These are phyloP conservation scores for Polyploca ridens DNA, from an alignment of 2,888 invertebrate species.

Conservation along the genomic window DNA sequence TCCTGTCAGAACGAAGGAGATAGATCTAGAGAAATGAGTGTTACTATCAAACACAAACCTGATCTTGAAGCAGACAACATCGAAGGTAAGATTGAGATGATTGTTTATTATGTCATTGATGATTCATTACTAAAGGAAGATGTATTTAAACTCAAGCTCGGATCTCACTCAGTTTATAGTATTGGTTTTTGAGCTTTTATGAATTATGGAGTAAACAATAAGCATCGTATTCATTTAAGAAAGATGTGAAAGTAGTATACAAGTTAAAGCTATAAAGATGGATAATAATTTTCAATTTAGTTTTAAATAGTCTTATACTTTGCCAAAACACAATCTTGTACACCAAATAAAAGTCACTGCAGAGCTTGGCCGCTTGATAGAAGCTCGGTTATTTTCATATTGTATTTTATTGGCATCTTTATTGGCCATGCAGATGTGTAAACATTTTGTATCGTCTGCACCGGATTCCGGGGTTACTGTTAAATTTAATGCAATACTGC, in stretches of 20 bases:
- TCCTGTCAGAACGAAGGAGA: constrained; percentile 68
- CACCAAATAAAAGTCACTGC: constrained; percentile 6
- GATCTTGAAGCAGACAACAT: constrained; percentile 46
- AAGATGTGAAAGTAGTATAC: no score
- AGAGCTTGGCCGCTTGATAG: not conserved
- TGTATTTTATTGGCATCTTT: constrained; percentile 64
- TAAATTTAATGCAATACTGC: constrained; percentile 38
- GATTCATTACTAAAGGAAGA: not conserved
- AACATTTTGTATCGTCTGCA: constrained; percentile 54
- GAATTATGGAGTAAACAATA: no score
- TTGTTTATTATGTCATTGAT: not conserved
- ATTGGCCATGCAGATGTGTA: constrained; percentile 72
- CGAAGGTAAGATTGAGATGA: constrained; percentile 49
- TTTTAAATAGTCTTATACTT: not conserved
- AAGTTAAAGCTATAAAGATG: not conserved
- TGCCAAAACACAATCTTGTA: not conserved
- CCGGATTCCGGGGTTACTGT: constrained; percentile 49
- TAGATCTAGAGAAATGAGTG: constrained; percentile 52
- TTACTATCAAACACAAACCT: constrained; percentile 58
- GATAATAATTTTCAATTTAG: not conserved
- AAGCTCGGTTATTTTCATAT: constrained; percentile 58
- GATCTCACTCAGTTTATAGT: not conserved
- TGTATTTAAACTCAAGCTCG: not conserved
- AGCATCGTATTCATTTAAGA: no score
- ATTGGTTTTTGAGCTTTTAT: no score